A percentile compares a stretch with the other conserved stretches of the same genome.
These are phyloP conservation scores for Steinernema khuongi DNA, from an alignment of 1,140 invertebrate species.

Conservation along the genomic window DNA sequence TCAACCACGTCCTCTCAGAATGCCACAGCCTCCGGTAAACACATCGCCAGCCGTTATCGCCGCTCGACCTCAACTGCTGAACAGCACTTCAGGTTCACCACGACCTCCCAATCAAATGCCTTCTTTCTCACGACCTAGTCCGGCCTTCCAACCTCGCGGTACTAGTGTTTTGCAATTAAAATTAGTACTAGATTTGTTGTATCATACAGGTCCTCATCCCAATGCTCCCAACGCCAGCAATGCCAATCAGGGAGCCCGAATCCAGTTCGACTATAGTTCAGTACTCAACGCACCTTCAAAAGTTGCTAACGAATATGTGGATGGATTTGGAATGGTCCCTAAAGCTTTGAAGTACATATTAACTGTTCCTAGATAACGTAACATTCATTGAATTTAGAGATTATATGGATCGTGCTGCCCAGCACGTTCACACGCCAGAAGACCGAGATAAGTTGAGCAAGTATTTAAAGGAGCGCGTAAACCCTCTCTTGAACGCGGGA, in stretches of 20 bases:
- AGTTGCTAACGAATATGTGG: neutral
- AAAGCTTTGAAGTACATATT: neutral
- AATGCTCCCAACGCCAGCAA: neutral
- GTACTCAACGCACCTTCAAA: neutral
- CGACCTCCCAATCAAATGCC: neutral
- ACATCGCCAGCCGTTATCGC: neutral
- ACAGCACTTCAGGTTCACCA: slow-evolving; percentile 3
- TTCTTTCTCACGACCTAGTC: neutral
- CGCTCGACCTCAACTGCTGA: slow-evolving; percentile 3
- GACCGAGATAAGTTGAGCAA: slow-evolving; percentile 89
- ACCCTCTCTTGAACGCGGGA: slow-evolving; percentile 75
- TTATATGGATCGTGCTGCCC: neutral
- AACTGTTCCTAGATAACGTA: neutral
- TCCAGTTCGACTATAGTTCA: neutral
- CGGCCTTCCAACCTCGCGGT: neutral
- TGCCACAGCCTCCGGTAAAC: neutral
- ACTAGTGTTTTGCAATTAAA: neutral
- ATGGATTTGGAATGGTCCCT: neutral
- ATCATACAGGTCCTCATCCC: neutral
- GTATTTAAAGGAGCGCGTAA: slow-evolving; percentile 84
- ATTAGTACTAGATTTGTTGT: too few species aligned
- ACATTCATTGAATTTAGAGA: neutral
- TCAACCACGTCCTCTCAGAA: neutral
- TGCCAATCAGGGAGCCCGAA: neutral
- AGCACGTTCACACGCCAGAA: slow-evolving; percentile 57